Evolutionary conservation across 64 coral and sea anemone genomes (phyloP).

Genomic region (Stichodactyla helianthus): DNA sequence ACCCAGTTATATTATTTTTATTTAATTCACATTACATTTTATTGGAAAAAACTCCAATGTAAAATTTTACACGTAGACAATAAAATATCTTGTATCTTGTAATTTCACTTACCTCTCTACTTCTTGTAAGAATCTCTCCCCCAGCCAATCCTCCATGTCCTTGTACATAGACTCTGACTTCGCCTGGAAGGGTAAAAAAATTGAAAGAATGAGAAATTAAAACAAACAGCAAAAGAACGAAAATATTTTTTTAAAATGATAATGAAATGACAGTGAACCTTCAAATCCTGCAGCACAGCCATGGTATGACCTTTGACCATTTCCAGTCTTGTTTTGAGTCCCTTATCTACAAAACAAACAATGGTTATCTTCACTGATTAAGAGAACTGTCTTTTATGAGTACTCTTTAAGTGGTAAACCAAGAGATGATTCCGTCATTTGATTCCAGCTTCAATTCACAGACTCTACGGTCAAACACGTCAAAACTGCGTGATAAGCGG

Average conservation of each 20-base stretch:
- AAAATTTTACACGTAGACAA: no score
- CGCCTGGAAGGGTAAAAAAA: slow-evolving; percentile 2
- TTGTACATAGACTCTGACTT: slow-evolving; percentile 78
- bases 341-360: slow-evolving; percentile 42
- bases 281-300: slow-evolving; percentile 84
- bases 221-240: not conserved
- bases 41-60: no score
- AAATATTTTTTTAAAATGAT: not conserved
- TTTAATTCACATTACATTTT: no score
- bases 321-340: slow-evolving; percentile 76
- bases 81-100: no score
- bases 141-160: slow-evolving; percentile 97
- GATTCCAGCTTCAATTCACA: no score
- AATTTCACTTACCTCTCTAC: slow-evolving; percentile 58
- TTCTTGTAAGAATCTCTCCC: slow-evolving; percentile 86
- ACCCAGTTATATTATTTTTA: no score
- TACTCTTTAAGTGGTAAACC: no score
- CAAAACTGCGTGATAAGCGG: no score
- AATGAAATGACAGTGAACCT: slow-evolving; percentile 40
- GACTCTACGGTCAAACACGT: no score
- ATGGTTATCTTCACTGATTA: not conserved
- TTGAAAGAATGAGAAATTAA: not conserved
- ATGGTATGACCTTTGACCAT: slow-evolving; percentile 82
- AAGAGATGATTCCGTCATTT: no score
- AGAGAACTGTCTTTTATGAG: no score